phyloP scores from a whole-genome alignment of 2,888 invertebrate species.

The Cryptus viduatorius region DNA sequence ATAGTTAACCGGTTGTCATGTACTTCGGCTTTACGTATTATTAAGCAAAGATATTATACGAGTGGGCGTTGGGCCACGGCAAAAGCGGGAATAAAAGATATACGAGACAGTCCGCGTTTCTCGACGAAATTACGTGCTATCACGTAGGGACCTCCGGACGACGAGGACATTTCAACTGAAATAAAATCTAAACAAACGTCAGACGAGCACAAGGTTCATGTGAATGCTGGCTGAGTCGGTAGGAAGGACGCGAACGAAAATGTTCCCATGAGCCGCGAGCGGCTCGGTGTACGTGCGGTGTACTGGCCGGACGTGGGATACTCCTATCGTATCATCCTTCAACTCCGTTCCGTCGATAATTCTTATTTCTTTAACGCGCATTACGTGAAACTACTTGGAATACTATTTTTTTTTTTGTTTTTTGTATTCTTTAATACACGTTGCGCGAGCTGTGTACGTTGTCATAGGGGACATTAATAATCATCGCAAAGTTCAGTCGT shows the following conservation, averaged over 20 bases:
- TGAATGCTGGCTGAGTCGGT: slow-evolving; percentile 41
- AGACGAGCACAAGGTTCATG: slow-evolving; percentile 67
- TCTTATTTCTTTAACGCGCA: slow-evolving; percentile 29
- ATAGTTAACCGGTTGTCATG: slow-evolving; percentile 13
- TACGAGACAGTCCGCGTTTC: slow-evolving; percentile 48
- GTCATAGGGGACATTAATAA: slow-evolving; percentile 11
- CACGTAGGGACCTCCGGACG: slow-evolving; percentile 76
- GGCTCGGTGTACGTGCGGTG: slow-evolving; percentile 65
- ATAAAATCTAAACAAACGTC: slow-evolving; percentile 80
- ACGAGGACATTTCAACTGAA: slow-evolving; percentile 76
- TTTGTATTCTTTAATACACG: background rate
- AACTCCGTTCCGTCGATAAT: slow-evolving; percentile 54
- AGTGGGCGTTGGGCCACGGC: slow-evolving; percentile 28
- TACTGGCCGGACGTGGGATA: slow-evolving; percentile 50
- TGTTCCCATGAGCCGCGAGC: slow-evolving; percentile 72
- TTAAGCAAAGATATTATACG: slow-evolving; percentile 3
- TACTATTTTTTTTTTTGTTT: background rate
- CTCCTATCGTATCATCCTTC: slow-evolving; percentile 39
- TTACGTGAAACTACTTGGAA: slow-evolving; percentile 35
- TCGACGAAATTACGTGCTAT: slow-evolving; percentile 75
- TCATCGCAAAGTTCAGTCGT: background rate
- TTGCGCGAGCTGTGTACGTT: background rate
- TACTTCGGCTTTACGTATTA: slow-evolving; percentile 9
- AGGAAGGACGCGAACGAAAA: slow-evolving; percentile 64
- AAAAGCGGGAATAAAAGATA: slow-evolving; percentile 23